Evolutionary conservation across 2,113 vertebrate species (phyloP), one percentile per base, ranked within the genome.

Genomic region (Kobus ellipsiprymnus): DNA sequence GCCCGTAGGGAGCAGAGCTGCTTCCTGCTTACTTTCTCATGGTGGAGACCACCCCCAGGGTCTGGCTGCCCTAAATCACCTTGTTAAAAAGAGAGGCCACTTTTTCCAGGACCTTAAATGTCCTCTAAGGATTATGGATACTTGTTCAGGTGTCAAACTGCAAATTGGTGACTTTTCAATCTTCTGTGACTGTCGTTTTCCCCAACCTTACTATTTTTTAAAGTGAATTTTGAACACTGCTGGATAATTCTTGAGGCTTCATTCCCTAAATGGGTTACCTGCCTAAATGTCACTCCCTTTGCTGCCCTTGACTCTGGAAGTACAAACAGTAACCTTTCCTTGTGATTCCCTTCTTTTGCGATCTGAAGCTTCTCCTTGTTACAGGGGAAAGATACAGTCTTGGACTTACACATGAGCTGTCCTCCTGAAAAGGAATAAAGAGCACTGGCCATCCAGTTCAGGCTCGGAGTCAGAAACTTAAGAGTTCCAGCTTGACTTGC

Each of bases 381-480:
- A 6, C 21, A 50, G 67, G 29, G 67, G 23, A 78, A 91, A 93
- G 83, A 88, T 64, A 90, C 21, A 36, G 81, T 36, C 46, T 62
- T 30, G 52, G 86, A 82, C 30, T 64, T 95, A 86, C 59, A 62
- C 13, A 4, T n/a, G 46, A 96, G 64, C 81, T 90, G 54, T 62
- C 15, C 12, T 81, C 48, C 81, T 74, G 50, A 78, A 64, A 44
- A 67, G 81, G 55, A 52, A 44, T 82, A 64, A 55, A 78, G 90
- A 91, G 13, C 19, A 12, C 36, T 83, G 1, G 1, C 17, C 88
- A 62, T 44, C 7, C 50, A 54, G 44, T 77, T n/a, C 27, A 19
- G 67, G 57, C 25, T 74, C 46, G 64, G 97, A 95, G 87, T 87
- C 89, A 87, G 93, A 97, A 92, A 62, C 44, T 67, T 6, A 71